Base-by-base conservation (phyloP, 2,113 vertebrate genomes). In the Pterocles orientalis region DNA sequence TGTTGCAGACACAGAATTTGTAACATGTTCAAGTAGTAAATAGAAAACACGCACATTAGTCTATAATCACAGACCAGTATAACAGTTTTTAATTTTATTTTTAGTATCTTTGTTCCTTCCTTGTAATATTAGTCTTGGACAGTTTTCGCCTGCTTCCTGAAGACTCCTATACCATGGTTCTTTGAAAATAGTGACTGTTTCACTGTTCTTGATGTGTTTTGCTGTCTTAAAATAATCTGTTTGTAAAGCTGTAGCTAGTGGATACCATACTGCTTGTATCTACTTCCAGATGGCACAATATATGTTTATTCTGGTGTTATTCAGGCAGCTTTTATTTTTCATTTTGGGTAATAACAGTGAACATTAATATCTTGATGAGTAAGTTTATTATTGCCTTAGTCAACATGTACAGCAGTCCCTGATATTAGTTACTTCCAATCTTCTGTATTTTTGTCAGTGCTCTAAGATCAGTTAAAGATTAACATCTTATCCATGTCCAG, bases 291-390 rank as follows among this genome's bases (percentile, higher is more conserved):
- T 51, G 23, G 43, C 25, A 51, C 36, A 58, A 14, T 62, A 12
- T 69, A 6, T 61, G 25, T 69, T 84, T 88, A 48, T 72, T 79
- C 17, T 61, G 56, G 6, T 78, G 36, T 75, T 92, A 71, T 26
- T 69, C 61, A 60, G 33, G 10, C 48, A 88, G 45, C 41, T 94
- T 92, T 77, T 91, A 19, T 68, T 92, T 94, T 83, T 87, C 16
- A 24, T 56, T 41, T 77, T 69, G 45, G 16, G 23, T 45, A 45
- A 34, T 68, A 64, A 84, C 17, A 58, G 29, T 17, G 18, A 96
- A 47, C 19, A n/a, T 70, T 53, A 70, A 33, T 86, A 62, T 57
- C 34, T 51, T 61, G 58, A 53, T 71, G 17, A 66, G 18, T 47
- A 68, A 66, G 43, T 65, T 73, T 77, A 14, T 88, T 92, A n/a